Evolutionary conservation across 2,888 invertebrate species (phyloP), one percentile per base, ranked within the genome.

Genomic region (Caenorhabditis drosophilae): DNA sequence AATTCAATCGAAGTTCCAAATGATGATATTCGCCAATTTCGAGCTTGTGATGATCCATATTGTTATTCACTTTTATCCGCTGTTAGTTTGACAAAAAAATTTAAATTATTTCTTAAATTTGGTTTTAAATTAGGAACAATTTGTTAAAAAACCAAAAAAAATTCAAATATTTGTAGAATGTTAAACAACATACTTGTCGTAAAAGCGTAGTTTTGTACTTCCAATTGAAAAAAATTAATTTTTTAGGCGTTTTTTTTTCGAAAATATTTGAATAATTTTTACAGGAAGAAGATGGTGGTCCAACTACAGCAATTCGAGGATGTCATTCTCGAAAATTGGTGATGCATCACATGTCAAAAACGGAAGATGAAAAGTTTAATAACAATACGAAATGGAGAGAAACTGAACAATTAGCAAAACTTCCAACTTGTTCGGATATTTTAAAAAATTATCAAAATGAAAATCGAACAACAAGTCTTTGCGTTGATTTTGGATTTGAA

Each of bases 21-120:
- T 34, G 62, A 69, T 23, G 67, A 73, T 40, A 40, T 60, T 15
- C 42, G 66, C 20, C 45, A 54, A 35, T 77, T 70, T 55, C 60
- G 60, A 2, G 58, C 70, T 9, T 79, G 78, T 34, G 70, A 75
- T 31, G 78, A 78, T 52, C 76, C 75, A 9, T 79, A 66, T 67
- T 79, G 78, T 50, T 77, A 75, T 41, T 54, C 77, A 0, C 53
- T 67, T 20, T 58, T 78, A 23, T 49, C 56, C n/a, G 55, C 76
- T 9, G 72, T 72, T 11, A 34, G 67, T 72, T 45, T 46, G 1
- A 7, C 4, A 16, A 45, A 6, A 4, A 25, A 42, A 25, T 12
- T 18, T 42, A 4, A 4, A 4, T 4, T 36, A 4, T 9, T 36
- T 36, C n/a, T 36, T 12, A 36, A 4, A n/a, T 9, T 36, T 31